Conservation (phyloP, 1,140 invertebrate species). For the Melanaphis sacchari region DNA sequence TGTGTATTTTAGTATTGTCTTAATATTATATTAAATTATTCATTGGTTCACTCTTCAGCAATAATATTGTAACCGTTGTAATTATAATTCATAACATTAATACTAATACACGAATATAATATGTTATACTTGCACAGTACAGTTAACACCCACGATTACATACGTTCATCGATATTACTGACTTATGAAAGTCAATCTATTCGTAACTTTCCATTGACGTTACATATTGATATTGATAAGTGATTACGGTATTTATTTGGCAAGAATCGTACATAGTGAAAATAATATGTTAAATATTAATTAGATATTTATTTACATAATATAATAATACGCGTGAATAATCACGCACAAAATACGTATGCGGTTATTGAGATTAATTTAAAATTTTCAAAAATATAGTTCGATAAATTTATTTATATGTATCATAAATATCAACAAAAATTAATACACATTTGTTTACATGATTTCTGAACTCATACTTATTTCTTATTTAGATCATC, state of each 20-base stretch:
- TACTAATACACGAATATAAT: neutral
- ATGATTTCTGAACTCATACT: neutral
- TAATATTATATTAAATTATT: neutral
- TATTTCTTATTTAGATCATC: neutral
- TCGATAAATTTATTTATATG: no score
- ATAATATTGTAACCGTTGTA: neutral
- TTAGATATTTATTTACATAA: constrained; percentile 10
- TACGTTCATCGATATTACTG: neutral
- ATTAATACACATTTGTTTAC: neutral
- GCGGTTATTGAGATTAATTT: neutral
- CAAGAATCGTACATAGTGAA: neutral
- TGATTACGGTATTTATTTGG: constrained; percentile 24
- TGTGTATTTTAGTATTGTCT: neutral
- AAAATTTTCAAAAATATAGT: neutral
- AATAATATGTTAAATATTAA: neutral
- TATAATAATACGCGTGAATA: neutral
- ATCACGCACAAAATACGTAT: neutral
- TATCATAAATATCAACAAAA: neutral
- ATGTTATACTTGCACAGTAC: neutral
- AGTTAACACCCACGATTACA: constrained; percentile 30
- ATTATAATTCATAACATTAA: neutral
- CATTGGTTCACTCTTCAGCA: neutral
- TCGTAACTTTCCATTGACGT: constrained; percentile 36
- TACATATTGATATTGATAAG: constrained; percentile 44
- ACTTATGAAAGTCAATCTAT: constrained; percentile 23